These are phyloP conservation scores for Cenopis cana DNA, from an alignment of 2,888 invertebrate genomes.

Conservation along the genomic window DNA sequence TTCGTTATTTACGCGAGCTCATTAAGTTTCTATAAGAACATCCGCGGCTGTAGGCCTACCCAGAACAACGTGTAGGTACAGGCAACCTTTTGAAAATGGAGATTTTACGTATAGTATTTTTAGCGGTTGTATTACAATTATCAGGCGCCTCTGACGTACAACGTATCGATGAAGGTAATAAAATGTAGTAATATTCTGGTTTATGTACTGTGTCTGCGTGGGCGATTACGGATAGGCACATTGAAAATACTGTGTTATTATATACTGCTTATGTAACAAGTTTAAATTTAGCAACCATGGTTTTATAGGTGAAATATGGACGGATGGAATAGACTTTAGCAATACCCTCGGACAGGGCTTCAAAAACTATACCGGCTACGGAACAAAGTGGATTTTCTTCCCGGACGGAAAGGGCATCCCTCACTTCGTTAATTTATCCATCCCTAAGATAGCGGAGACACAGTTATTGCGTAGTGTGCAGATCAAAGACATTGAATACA, in stretches of 20 bases:
- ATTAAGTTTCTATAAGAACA: slow-evolving; percentile 14
- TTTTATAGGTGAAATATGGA: slow-evolving; percentile 20
- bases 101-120: background rate
- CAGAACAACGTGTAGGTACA: background rate
- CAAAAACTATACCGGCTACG: slow-evolving; percentile 59
- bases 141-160: background rate
- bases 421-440: slow-evolving; percentile 59
- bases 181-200: no score
- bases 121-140: background rate
- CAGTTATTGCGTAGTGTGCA: slow-evolving; percentile 10
- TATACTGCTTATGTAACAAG: background rate
- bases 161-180: slow-evolving; percentile 11
- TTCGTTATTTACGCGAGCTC: background rate
- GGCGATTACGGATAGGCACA: background rate
- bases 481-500: slow-evolving; percentile 61
- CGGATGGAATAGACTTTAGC: slow-evolving; percentile 6
- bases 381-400: slow-evolving; percentile 75
- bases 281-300: background rate
- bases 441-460: slow-evolving; percentile 23
- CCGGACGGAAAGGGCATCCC: slow-evolving; percentile 71
- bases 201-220: background rate
- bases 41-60: background rate
- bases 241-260: background rate
- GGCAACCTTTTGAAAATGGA: slow-evolving; percentile 3
- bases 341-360: slow-evolving; percentile 2